phyloP scores from a whole-genome alignment of 30 jellyfish, hydroid and myxozoan species.

The Haliclystus octoradiatus region DNA sequence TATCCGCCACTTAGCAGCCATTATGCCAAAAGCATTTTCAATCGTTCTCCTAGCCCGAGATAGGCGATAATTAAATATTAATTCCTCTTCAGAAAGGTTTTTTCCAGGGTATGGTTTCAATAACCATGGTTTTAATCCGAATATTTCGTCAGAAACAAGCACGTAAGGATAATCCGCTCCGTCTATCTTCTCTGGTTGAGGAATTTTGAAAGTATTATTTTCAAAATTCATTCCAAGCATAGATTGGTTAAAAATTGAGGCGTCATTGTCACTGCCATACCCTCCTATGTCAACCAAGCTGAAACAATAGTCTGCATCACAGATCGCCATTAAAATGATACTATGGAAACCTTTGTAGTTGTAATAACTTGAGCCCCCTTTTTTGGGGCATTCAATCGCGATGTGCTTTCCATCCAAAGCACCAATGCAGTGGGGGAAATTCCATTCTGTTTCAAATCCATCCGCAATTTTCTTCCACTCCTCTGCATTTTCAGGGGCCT shows the following conservation, averaged over 20 bases:
- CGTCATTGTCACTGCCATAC: slow-evolving; percentile 41
- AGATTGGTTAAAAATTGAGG: slow-evolving; percentile 12
- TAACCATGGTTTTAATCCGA: slow-evolving; percentile 33
- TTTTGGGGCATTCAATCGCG: slow-evolving; percentile 35
- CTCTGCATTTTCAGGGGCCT: slow-evolving; percentile 16
- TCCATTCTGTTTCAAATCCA: slow-evolving; percentile 24
- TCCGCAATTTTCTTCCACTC: slow-evolving; percentile 43
- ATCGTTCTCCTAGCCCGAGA: slow-evolving; percentile 10
- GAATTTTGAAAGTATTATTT: slow-evolving; percentile 5
- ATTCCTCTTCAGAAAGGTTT: slow-evolving; percentile 13
- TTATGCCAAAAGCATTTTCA: slow-evolving; percentile 38
- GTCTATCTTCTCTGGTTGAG: slow-evolving; percentile 7
- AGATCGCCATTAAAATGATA: no score
- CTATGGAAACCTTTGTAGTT: no score
- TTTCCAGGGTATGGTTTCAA: slow-evolving; percentile 52
- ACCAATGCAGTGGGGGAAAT: slow-evolving; percentile 44
- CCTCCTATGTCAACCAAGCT: slow-evolving; percentile 53
- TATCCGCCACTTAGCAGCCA: slow-evolving; percentile 49
- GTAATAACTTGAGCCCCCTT: slow-evolving; percentile 33
- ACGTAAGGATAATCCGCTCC: slow-evolving; percentile 18
- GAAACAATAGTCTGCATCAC: slow-evolving; percentile 58
- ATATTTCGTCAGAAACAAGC: slow-evolving; percentile 27
- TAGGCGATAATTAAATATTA: slow-evolving; percentile 25
- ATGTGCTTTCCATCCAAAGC: no score
- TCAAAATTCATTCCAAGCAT: slow-evolving; percentile 13